phyloP scores from a whole-genome alignment of 53 echinoderm and acorn worm species.

The Apostichopus leukothele region DNA sequence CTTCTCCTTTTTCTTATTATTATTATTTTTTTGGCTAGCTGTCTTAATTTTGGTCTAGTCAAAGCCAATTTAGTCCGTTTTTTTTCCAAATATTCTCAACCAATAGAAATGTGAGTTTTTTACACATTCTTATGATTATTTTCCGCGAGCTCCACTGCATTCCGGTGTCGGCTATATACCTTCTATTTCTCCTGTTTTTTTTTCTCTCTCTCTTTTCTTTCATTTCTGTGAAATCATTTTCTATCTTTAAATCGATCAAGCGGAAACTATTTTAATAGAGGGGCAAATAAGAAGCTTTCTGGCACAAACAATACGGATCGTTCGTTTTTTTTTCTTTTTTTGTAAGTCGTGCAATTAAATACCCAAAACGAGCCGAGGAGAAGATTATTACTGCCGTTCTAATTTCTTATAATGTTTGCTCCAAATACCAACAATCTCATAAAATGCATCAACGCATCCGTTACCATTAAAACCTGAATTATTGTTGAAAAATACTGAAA shows the following conservation, averaged over 20 bases:
- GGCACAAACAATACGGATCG: background rate
- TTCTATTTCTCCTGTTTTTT: background rate
- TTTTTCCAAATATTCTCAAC: background rate
- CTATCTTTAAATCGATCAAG: background rate
- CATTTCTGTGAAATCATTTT: background rate
- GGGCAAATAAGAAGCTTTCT: background rate
- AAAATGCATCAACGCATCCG: background rate
- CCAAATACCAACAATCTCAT: background rate
- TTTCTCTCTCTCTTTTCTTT: background rate
- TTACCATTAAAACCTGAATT: background rate
- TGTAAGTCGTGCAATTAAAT: background rate
- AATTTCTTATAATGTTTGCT: background rate
- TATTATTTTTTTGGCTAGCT: background rate
- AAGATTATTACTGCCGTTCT: background rate
- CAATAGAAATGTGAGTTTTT: background rate
- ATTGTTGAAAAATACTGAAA: too few relatives aligned
- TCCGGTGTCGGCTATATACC: background rate
- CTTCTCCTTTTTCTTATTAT: background rate
- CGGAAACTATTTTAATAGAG: conserved; percentile 8
- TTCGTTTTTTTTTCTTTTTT: background rate
- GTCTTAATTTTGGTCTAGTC: background rate
- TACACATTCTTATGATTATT: background rate
- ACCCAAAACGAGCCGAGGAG: background rate
- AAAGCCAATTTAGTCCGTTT: background rate
- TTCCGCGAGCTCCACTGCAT: background rate